Evolutionary conservation across 2,888 invertebrate genomes (phyloP), one percentile per base, ranked within the genome.

Genomic region (Phymatocera aterrima): DNA sequence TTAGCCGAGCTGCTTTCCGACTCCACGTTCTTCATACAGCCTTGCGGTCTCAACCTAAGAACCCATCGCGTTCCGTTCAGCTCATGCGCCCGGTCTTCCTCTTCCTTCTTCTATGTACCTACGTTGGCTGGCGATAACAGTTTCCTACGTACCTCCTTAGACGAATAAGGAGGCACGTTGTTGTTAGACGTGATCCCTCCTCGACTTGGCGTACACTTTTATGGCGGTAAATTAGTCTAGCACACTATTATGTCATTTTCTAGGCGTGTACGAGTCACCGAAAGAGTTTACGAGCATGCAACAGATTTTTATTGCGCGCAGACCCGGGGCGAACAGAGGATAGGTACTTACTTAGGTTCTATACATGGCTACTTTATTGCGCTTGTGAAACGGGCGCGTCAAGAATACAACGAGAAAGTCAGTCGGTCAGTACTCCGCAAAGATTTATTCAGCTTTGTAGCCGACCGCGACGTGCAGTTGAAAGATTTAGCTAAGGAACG

Each of bases 211-310:
- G 72, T 60, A 24, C 40, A 75, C 75, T 34, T 75, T 75, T 75
- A 75, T 75, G 75, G 34, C 43, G 57, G 40, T 75, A 57, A 75
- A 75, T 75, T 75, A 75, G 75, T 75, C 3, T 57, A 54, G 43
- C 51, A 37, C 24, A 60, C 75, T 75, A 75, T 75, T 40, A 75
- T 75, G 75, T 51, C 75, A 75, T 75, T 75, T 75, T 75, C 75
- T 75, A 75, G 72, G 51, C 54, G 57, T 57, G 60, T 60, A 75
- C 54, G 31, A 75, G 75, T 75, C 75, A 40, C 75, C 75, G 60
- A 75, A 75, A 75, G 75, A 57, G 75, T 75, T 75, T 75, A 75
- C 75, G 75, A 75, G 60, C 75, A 60, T 75, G 57, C 57, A 57
- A 57, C 57, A 34, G 43, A 75, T 57, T 75, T 75, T 75, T 75